Conservation (phyloP, 1,140 invertebrate genomes). For the Hormaphis cornu region DNA sequence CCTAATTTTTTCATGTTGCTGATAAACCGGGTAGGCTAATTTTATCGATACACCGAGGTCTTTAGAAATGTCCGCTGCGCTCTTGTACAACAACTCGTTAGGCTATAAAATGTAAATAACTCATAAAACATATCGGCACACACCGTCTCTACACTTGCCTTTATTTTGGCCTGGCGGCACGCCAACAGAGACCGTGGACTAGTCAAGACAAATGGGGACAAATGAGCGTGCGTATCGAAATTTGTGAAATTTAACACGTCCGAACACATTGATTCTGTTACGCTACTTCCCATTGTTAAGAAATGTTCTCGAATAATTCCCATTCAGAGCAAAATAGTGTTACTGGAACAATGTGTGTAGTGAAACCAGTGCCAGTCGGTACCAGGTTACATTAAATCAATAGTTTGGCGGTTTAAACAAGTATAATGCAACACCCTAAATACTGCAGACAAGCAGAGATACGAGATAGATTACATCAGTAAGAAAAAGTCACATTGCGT, state of each 20-base stretch:
- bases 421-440: not conserved
- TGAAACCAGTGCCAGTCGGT: not conserved
- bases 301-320: not conserved
- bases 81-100: slow-evolving; percentile 41
- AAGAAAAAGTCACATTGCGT: not conserved
- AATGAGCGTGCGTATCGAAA: slow-evolving; percentile 10
- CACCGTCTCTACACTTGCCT: slow-evolving; percentile 41
- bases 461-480: no score
- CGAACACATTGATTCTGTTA: slow-evolving; percentile 24
- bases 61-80: slow-evolving; percentile 36
- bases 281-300: slow-evolving; percentile 24
- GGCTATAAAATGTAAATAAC: slow-evolving; percentile 38
- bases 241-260: slow-evolving; percentile 22
- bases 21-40: slow-evolving; percentile 27
- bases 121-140: not conserved
- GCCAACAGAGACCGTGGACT: slow-evolving; percentile 49
- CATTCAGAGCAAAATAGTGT: not conserved
- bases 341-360: not conserved
- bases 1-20: slow-evolving; percentile 35
- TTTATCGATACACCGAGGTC: slow-evolving; percentile 34
- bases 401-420: not conserved
- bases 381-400: slow-evolving; percentile 16
- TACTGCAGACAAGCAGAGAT: no score
- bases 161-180: slow-evolving; percentile 45
- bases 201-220: slow-evolving; percentile 46